Conservation (phyloP, 2,797 vertebrate genomes). For the Parambassis ranga region DNA sequence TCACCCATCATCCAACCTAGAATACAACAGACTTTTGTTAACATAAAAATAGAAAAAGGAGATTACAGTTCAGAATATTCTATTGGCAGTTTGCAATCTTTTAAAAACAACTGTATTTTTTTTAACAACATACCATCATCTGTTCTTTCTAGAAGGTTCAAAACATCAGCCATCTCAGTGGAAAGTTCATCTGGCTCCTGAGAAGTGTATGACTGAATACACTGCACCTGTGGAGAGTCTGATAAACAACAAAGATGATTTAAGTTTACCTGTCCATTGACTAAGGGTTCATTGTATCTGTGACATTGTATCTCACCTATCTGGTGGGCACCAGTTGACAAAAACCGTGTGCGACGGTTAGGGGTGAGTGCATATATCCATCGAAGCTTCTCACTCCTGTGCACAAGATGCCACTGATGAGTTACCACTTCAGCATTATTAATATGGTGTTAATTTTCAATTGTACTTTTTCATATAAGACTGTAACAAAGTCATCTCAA, state of each 20-base stretch:
- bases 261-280: background rate
- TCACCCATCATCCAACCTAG: slow-evolving; percentile 96
- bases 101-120: background rate
- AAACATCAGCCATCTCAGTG: slow-evolving; percentile 91
- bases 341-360: slow-evolving; percentile 91
- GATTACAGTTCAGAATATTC: no score
- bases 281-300: background rate
- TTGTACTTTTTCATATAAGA: no score
- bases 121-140: slow-evolving; percentile 83
- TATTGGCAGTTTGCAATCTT: no score
- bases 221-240: slow-evolving; percentile 97
- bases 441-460: background rate
- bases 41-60: background rate
- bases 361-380: slow-evolving; percentile 94
- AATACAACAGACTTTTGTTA: background rate
- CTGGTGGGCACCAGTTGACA: slow-evolving; percentile 88
- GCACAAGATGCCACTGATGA: slow-evolving; percentile 1
- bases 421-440: background rate
- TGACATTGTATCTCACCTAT: slow-evolving; percentile 79
- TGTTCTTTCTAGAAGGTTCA: slow-evolving; percentile 91
- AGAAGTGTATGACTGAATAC: slow-evolving; percentile 91
- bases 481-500: no score
- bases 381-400: slow-evolving; percentile 94
- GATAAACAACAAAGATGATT: slow-evolving; percentile 6
- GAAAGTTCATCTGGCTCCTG: slow-evolving; percentile 95